Conservation (phyloP, 2,888 invertebrate species). For the Apamea crenata region DNA sequence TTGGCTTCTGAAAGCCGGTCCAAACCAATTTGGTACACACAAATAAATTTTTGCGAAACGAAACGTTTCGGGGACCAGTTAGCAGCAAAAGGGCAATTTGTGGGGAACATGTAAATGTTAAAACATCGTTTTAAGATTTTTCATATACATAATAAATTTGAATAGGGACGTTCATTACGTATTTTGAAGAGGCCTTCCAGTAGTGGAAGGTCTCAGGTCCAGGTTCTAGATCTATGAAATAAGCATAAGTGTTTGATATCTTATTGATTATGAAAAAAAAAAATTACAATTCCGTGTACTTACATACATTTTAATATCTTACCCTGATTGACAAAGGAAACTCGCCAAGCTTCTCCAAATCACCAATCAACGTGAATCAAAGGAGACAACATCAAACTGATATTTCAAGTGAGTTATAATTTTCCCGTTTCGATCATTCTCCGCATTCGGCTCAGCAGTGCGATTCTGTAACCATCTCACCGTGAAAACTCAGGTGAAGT, state of each 20-base stretch:
- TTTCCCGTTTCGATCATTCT: slow-evolving; percentile 7
- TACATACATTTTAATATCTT: not conserved
- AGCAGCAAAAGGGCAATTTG: slow-evolving; percentile 3
- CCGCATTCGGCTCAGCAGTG: not conserved
- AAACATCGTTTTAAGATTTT: slow-evolving; percentile 7
- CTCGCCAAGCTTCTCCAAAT: not conserved
- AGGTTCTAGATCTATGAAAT: not conserved
- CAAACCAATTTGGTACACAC: slow-evolving; percentile 29
- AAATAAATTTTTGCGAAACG: slow-evolving; percentile 16
- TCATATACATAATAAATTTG: no score
- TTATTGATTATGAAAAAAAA: not conserved
- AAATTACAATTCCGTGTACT: not conserved
- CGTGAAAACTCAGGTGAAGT: no score
- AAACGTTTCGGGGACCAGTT: slow-evolving; percentile 7
- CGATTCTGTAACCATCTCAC: no score
- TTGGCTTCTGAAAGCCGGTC: slow-evolving; percentile 23
- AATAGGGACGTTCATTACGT: not conserved
- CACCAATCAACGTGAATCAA: slow-evolving; percentile 20
- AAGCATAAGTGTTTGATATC: not conserved
- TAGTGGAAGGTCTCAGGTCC: not conserved
- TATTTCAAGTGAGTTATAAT: slow-evolving; percentile 14
- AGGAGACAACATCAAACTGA: not conserved
- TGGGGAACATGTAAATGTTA: not conserved
- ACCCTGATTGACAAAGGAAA: not conserved
- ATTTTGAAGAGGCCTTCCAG: not conserved